These are phyloP conservation scores for Girardinus metallicus DNA, from an alignment of 2,797 vertebrate species.

Conservation along the genomic window DNA sequence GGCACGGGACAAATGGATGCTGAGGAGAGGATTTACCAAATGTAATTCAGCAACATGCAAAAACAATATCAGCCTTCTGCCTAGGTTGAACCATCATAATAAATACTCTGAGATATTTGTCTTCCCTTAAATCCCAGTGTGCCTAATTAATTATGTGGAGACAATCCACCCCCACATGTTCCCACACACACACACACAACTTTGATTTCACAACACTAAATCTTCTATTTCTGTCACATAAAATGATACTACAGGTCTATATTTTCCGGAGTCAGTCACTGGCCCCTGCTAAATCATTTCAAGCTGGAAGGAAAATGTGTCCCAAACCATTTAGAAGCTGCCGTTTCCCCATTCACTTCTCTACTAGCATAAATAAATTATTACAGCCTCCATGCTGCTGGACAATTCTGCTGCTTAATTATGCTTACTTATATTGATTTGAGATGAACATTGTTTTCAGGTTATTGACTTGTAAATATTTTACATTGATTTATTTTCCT, in stretches of 20 bases:
- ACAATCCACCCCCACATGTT: conserved; percentile 30
- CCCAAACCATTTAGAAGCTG: conserved; percentile 22
- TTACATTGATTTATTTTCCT: conserved; percentile 60
- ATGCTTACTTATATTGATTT: conserved; percentile 57
- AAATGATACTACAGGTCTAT: conserved; percentile 23
- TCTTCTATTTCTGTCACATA: conserved; percentile 25
- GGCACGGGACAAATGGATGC: conserved; percentile 22
- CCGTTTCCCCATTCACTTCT: conserved; percentile 26
- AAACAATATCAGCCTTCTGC: conserved; percentile 35
- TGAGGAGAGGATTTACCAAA: conserved; percentile 14
- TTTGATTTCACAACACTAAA: conserved; percentile 35
- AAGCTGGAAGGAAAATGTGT: conserved; percentile 11
- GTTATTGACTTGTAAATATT: conserved; percentile 30
- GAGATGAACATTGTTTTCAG: conserved; percentile 39
- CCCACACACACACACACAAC: conserved; percentile 20
- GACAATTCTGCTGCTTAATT: conserved; percentile 53
- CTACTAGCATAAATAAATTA: conserved; percentile 43
- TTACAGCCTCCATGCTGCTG: conserved; percentile 44
- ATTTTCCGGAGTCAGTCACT: conserved; percentile 8
- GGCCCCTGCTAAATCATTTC: conserved; percentile 13
- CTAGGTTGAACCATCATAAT: conserved; percentile 34
- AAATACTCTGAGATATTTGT: conserved; percentile 51
- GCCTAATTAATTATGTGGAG: conserved; percentile 38
- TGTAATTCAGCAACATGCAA: conserved; percentile 39
- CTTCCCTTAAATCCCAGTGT: conserved; percentile 24